Evolutionary conservation across 2,888 invertebrate species (phyloP).

Genomic region (Tuberolachnus salignus): DNA sequence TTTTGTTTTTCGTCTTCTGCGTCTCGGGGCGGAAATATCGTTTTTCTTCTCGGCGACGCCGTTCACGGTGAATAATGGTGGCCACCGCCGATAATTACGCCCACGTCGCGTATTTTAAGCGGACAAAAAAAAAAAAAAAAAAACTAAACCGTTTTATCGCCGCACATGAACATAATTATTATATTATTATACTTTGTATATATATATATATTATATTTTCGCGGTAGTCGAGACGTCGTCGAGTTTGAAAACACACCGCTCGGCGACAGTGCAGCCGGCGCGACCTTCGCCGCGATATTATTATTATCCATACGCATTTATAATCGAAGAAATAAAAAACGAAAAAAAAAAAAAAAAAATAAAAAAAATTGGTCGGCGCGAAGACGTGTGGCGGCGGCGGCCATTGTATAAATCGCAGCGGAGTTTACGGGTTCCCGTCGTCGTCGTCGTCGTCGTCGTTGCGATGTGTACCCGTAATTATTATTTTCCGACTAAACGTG

Average conservation of each 20-base stretch:
- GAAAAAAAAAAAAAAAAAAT: not conserved
- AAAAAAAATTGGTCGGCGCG: slow-evolving; percentile 18
- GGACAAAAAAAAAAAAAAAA: slow-evolving; percentile 3
- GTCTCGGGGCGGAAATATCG: not conserved
- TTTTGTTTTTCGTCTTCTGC: not conserved
- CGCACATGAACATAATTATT: too few relatives aligned
- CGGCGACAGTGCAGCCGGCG: too few relatives aligned
- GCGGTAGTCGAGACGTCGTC: too few relatives aligned
- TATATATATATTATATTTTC: too few relatives aligned
- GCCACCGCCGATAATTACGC: slow-evolving; percentile 25
- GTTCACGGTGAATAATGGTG: slow-evolving; percentile 13
- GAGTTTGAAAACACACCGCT: too few relatives aligned
- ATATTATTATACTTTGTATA: too few relatives aligned
- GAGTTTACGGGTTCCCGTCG: not conserved
- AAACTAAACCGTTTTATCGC: too few relatives aligned
- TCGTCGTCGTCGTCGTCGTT: not conserved
- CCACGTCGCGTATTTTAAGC: slow-evolving; percentile 26
- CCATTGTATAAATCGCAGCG: slow-evolving; percentile 16
- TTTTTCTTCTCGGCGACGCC: not conserved
- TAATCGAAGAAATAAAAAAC: not conserved
- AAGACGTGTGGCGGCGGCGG: slow-evolving; percentile 26
- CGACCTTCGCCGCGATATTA: too few relatives aligned
- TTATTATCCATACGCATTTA: too few relatives aligned
- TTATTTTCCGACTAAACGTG: slow-evolving; percentile 42
- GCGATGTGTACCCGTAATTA: slow-evolving; percentile 29